These are phyloP conservation scores for Celastrina argiolus DNA, from an alignment of 2,888 invertebrate species.

Conservation along the genomic window DNA sequence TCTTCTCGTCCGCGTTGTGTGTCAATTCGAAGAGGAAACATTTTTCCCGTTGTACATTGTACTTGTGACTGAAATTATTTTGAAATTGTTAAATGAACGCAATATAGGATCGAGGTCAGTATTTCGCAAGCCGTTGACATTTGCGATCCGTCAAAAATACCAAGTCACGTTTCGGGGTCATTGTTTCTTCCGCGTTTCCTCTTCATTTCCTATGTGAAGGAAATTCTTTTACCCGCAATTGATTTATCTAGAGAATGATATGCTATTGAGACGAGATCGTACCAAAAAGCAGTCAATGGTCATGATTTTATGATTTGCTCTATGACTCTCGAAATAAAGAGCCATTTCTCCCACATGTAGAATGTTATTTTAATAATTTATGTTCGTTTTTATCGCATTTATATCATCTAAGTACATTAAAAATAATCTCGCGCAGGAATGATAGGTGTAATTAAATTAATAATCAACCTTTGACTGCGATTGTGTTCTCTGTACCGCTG, in stretches of 20 bases:
- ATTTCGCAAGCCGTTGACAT: slow-evolving; percentile 4
- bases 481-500: background rate
- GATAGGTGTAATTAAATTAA: slow-evolving; percentile 4
- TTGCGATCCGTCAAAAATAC: slow-evolving; percentile 4
- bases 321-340: too few relatives aligned
- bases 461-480: slow-evolving; percentile 20
- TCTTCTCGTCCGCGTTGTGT: background rate
- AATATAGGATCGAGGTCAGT: slow-evolving; percentile 8
- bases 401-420: background rate
- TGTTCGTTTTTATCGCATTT: background rate
- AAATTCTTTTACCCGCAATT: too few relatives aligned
- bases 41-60: background rate
- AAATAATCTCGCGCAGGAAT: background rate
- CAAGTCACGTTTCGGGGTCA: slow-evolving; percentile 11
- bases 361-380: background rate
- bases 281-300: too few relatives aligned
- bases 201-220: slow-evolving; percentile 10
- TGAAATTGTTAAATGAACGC: background rate
- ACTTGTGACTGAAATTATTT: background rate
- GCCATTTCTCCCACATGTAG: background rate
- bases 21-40: background rate
- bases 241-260: background rate
- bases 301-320: too few relatives aligned
- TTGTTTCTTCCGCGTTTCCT: slow-evolving; percentile 6
- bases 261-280: background rate